These are phyloP conservation scores for Rhodinocichla rosea DNA, from an alignment of 2,113 vertebrate species.

Conservation along the genomic window DNA sequence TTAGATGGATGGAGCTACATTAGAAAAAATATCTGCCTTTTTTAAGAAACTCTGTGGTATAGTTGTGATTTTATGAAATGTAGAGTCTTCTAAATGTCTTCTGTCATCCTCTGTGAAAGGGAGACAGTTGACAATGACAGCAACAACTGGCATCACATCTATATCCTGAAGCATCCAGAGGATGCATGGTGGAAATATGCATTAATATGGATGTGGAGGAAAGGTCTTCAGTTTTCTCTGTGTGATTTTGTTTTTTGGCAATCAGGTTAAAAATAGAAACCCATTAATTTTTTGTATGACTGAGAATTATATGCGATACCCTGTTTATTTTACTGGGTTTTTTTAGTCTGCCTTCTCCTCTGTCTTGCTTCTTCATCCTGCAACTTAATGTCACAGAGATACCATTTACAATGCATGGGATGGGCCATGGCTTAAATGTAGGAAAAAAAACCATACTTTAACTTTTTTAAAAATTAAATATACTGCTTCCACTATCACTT, in stretches of 20 bases:
- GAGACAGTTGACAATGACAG: neutral
- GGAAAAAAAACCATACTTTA: neutral
- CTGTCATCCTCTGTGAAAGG: neutral
- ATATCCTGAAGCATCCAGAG: neutral
- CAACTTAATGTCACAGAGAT: neutral
- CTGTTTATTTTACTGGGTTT: neutral
- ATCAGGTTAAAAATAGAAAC: neutral
- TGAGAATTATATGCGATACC: neutral
- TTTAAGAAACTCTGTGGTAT: neutral
- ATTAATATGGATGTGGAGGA: neutral
- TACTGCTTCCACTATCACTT: neutral
- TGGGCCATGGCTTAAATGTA: neutral
- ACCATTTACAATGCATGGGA: neutral
- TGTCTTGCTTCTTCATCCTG: neutral
- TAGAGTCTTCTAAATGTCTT: neutral
- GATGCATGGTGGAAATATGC: accelerated
- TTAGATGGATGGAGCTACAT: neutral
- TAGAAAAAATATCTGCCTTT: neutral
- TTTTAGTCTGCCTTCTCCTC: neutral
- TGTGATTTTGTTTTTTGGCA: neutral
- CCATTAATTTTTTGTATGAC: neutral
- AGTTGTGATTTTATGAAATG: neutral
- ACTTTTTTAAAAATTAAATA: neutral
- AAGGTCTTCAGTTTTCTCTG: neutral
- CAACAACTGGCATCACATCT: neutral